Conservation (phyloP, 1,140 invertebrate species). For the Ceratitis capitata region DNA sequence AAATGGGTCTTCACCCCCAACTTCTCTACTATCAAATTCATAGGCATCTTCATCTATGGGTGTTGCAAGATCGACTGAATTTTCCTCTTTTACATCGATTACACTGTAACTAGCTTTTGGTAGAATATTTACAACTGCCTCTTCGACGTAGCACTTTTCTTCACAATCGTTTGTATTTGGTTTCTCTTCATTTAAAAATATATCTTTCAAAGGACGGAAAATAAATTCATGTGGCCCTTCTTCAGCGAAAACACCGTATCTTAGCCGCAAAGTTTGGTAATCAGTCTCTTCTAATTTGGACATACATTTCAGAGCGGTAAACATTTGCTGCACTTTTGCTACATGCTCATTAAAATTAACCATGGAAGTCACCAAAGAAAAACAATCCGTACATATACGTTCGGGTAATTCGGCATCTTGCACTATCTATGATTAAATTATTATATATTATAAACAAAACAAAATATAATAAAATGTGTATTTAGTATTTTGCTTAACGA, state of each 20-base stretch:
- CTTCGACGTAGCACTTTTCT: neutral
- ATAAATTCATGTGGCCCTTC: slow-evolving; percentile 6
- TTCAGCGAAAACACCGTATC: neutral
- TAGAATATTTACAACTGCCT: neutral
- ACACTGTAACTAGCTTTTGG: neutral
- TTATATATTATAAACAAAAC: neutral
- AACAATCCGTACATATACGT: slow-evolving; percentile 54
- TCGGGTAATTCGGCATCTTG: slow-evolving; percentile 53
- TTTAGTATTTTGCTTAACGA: no score
- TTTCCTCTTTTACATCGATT: slow-evolving; percentile 38
- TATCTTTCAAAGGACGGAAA: neutral
- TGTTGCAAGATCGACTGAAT: neutral
- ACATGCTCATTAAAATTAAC: slow-evolving; percentile 57
- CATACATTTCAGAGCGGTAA: slow-evolving; percentile 46
- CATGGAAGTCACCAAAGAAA: slow-evolving; percentile 52
- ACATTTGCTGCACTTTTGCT: slow-evolving; percentile 54
- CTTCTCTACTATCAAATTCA: neutral
- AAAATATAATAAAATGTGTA: neutral
- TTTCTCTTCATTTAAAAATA: slow-evolving; percentile 30
- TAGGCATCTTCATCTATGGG: neutral
- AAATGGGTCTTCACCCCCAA: neutral
- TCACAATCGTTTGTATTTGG: neutral
- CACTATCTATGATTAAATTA: slow-evolving; percentile 46
- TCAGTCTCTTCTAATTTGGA: neutral
- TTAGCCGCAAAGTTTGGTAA: slow-evolving; percentile 5